Evolutionary conservation across 2,113 vertebrate genomes (phyloP).

Genomic region (Nycticebus coucang): DNA sequence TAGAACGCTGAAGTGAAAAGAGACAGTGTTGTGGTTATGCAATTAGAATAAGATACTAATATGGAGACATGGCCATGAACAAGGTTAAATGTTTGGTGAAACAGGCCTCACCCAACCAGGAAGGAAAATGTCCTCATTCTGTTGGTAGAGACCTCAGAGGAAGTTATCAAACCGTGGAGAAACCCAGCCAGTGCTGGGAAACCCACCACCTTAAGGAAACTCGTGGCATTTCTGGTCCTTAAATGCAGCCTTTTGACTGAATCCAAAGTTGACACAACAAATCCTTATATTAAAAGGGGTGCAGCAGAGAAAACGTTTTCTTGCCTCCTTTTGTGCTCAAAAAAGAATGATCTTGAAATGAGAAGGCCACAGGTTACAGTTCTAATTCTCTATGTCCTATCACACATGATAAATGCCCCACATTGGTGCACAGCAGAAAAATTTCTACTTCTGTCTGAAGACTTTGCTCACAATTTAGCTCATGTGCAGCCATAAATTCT

Average conservation of each 20-base stretch:
- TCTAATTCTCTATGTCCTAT: neutral
- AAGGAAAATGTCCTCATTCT: neutral
- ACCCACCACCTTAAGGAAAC: too few species aligned
- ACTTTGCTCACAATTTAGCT: neutral
- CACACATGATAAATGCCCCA: neutral
- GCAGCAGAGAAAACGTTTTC: too few species aligned
- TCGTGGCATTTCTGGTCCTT: too few species aligned
- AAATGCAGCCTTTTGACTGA: too few species aligned
- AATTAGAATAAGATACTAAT: neutral
- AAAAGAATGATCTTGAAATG: too few species aligned
- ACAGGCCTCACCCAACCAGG: neutral
- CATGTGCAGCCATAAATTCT: neutral
- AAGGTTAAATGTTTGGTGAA: slow-evolving; percentile 1
- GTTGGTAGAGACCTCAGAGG: neutral
- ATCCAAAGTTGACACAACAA: too few species aligned
- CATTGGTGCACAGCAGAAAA: neutral
- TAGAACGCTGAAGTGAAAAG: neutral
- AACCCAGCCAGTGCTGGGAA: neutral
- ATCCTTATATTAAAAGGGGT: too few species aligned
- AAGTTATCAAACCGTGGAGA: neutral
- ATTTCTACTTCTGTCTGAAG: neutral
- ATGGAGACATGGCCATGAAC: neutral
- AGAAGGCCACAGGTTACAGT: neutral
- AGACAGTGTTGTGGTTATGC: neutral
- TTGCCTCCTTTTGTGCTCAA: too few species aligned